Evolutionary conservation across 2,888 invertebrate genomes (phyloP).

Genomic region (Noctua janthe): DNA sequence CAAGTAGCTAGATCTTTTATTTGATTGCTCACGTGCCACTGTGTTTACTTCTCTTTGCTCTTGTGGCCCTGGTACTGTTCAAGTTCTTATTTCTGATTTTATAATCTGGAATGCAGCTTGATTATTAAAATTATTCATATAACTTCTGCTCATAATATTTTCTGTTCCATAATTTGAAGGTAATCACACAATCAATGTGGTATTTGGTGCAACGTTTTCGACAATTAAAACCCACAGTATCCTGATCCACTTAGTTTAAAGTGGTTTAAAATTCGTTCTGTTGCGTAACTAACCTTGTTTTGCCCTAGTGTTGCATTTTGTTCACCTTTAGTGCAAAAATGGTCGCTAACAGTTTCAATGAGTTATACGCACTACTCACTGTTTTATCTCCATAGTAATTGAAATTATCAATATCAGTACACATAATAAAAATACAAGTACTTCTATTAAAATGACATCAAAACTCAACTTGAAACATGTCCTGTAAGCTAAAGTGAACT

Average conservation of each 20-base stretch:
- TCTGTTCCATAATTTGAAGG: background rate
- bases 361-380: background rate
- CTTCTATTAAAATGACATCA: constrained; percentile 28
- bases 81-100: background rate
- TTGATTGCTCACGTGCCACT: constrained; percentile 25
- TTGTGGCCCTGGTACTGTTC: background rate
- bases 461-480: constrained; percentile 36
- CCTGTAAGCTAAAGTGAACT: constrained; percentile 46
- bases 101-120: background rate
- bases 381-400: background rate
- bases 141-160: background rate
- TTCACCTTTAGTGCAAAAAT: background rate
- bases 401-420: background rate
- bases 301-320: background rate
- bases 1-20: constrained; percentile 24
- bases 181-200: no score
- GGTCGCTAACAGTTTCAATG: background rate
- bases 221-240: background rate
- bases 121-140: background rate
- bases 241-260: background rate
- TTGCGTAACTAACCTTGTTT: constrained; percentile 20
- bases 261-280: constrained; percentile 23
- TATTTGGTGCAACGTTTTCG: background rate
- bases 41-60: background rate
- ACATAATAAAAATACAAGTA: background rate